Base-by-base conservation (phyloP, 2,113 vertebrate genomes). In the Triplophysa tibetana region DNA sequence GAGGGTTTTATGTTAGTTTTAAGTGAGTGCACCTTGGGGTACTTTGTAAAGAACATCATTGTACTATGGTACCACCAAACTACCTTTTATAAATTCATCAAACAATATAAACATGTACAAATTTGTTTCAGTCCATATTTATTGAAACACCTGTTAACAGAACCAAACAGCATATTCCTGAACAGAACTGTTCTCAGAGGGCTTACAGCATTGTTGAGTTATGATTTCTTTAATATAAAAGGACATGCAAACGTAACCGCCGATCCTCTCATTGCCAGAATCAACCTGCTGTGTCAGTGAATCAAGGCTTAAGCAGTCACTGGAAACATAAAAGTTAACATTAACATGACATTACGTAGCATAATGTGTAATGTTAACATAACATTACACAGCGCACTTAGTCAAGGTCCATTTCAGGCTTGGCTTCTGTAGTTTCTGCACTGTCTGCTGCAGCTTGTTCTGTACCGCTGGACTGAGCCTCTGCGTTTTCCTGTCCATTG, bases 351-450 rank as follows among this genome's bases (percentile, higher is more conserved):
- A 74, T 74, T 74, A 72, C 33, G 54, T 74, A 21, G 60, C 70
- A 74, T 74, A 74, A 75, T 4, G 73, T 75, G 73, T 75, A 75
- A 75, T 12, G 60, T 75, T 75, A 75, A 75, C 73, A 29, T 75
- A 75, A 75, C 73, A 75, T 75, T 75, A 41, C 60, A 68, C 64
- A 70, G 67, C 75, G 67, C 70, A 63, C 79, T 90, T 89, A 94
- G 88, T 98, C 96, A 89, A 98, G 97, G 93, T 99, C 98, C 98
- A 99, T 99, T 23, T 97, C 96, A 0, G 97, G 96, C 87, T 98
- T 98, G 90, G 90, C 95, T 70, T 96, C 95, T 0, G 92, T 2
- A 80, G 86, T 63, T 81, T 91, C 90, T 65, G 91, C 48, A 2
- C 83, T 91, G 78, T 93, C 94, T 1, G 80, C 14, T 0, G 84